Evolutionary conservation across 2,113 vertebrate genomes (phyloP), one percentile per base, ranked within the genome.

Genomic region (Cnemophilus loriae): DNA sequence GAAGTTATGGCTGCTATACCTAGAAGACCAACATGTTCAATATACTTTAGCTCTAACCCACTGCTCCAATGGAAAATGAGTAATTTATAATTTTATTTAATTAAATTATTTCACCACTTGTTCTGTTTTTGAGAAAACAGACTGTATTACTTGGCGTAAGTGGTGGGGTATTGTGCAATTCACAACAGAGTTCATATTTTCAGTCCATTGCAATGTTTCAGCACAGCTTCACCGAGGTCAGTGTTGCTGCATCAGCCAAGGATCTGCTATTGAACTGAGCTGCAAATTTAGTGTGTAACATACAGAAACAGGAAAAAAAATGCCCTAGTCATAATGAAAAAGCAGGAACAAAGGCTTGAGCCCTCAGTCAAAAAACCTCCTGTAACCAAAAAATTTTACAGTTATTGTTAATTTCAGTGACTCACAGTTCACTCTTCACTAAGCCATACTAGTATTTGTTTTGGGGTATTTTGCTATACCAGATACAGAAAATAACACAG

Each of bases 181-280:
- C 63, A 93, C 59, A 96, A 71, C 76, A 92, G 89, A 93, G 37
- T 86, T 94, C 83, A 71, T 68, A 50, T 41, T 84, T 89, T 73
- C 47, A 87, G 68, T 44, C 33, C 65, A n/a, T 17, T 82, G 42
- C 87, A 90, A 19, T 27, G 59, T 74, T 95, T 84, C 84, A 90
- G 55, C 80, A 71, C 22, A 93, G 49, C 64, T 90, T 73, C 63
- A 56, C n/a, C 1, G 4, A 90, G 91, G 67, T 92, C 76, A 83
- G 16, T 22, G 52, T 42, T 92, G 69, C 76, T 89, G 32, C 55
- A 76, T 57, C 73, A 95, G 78, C 78, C 87, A 93, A 94, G 33
- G 71, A 75, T 78, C 52, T 90, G 82, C 59, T 89, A 3, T 93
- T 19, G 49, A 91, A 77, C 50, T 30, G 64, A 92, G 9, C 26